phyloP scores from a whole-genome alignment of 2,888 invertebrate genomes.

The Ormia ochracea region DNA sequence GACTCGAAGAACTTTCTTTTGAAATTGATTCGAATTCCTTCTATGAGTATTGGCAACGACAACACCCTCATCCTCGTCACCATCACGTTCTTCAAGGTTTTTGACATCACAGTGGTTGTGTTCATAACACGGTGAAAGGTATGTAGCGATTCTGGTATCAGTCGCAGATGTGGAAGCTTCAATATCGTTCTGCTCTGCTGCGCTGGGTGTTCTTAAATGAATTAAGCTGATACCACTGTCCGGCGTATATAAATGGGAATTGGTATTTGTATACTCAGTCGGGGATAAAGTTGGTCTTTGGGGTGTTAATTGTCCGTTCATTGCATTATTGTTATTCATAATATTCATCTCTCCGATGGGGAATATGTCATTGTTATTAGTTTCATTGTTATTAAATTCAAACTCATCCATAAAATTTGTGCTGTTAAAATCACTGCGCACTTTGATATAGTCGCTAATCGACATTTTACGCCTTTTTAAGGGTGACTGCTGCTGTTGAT shows the following conservation, averaged over 20 bases:
- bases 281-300: slow-evolving; percentile 30
- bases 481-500: slow-evolving; percentile 53
- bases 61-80: slow-evolving; percentile 41
- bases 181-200: slow-evolving; percentile 44
- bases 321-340: too few relatives aligned
- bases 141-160: slow-evolving; percentile 22
- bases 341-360: slow-evolving; percentile 7
- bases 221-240: slow-evolving; percentile 71
- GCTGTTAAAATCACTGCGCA: slow-evolving; percentile 24
- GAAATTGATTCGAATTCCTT: slow-evolving; percentile 66
- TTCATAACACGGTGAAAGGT: slow-evolving; percentile 51
- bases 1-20: slow-evolving; percentile 80
- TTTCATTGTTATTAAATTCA: slow-evolving; percentile 64
- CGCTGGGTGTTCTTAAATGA: slow-evolving; percentile 63
- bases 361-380: slow-evolving; percentile 61
- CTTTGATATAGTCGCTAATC: slow-evolving; percentile 57
- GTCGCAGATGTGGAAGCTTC: slow-evolving; percentile 39
- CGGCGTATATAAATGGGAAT: slow-evolving; percentile 65
- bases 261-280: slow-evolving; percentile 45
- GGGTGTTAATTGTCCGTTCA: slow-evolving; percentile 56
- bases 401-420: slow-evolving; percentile 16
- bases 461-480: slow-evolving; percentile 61
- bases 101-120: slow-evolving; percentile 43
- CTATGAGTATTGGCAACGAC: slow-evolving; percentile 45
- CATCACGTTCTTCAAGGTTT: slow-evolving; percentile 7